A percentile compares a stretch with the other conserved stretches of the same genome.
Evolutionary conservation across 2,797 vertebrate genomes (phyloP).

Genomic region (Takifugu rubripes): DNA sequence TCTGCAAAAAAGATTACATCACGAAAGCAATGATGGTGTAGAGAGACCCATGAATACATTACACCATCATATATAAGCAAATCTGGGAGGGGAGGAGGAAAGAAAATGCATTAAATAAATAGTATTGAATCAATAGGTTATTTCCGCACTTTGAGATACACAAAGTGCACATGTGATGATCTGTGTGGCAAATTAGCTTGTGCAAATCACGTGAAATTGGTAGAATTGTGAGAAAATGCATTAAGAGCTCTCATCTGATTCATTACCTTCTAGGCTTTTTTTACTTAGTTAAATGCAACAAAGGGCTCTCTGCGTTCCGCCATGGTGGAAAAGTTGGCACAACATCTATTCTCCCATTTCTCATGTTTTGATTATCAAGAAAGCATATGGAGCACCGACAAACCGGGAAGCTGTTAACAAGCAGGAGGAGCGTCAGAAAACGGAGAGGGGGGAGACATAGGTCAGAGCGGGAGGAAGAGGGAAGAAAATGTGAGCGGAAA

Average conservation of each 20-base stretch:
- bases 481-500: constrained; percentile 24
- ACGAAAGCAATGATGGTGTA: constrained; percentile 69
- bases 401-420: constrained; percentile 73
- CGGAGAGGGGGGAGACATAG: constrained; percentile 22
- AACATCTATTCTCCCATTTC: constrained; percentile 61
- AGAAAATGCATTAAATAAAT: constrained; percentile 70
- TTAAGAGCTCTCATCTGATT: constrained; percentile 40
- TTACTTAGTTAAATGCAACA: constrained; percentile 40
- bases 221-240: constrained; percentile 26
- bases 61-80: constrained; percentile 48
- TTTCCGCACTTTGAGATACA: constrained; percentile 39
- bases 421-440: constrained; percentile 36
- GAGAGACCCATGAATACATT: constrained; percentile 60
- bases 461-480: constrained; percentile 35
- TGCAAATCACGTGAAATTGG: constrained; percentile 32
- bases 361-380: constrained; percentile 67
- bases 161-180: constrained; percentile 20
- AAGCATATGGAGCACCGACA: constrained; percentile 74
- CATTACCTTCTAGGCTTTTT: constrained; percentile 22
- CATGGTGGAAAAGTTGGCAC: constrained; percentile 18
- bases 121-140: constrained; percentile 62
- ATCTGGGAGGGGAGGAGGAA: constrained; percentile 31
- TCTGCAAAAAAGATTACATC: constrained; percentile 73
- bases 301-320: constrained; percentile 50
- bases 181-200: constrained; percentile 19